Percentiles rank a stretch among this genome's conserved stretches.
phyloP scores from a whole-genome alignment of 2,888 invertebrate genomes.

The Ernsta delagoae region DNA sequence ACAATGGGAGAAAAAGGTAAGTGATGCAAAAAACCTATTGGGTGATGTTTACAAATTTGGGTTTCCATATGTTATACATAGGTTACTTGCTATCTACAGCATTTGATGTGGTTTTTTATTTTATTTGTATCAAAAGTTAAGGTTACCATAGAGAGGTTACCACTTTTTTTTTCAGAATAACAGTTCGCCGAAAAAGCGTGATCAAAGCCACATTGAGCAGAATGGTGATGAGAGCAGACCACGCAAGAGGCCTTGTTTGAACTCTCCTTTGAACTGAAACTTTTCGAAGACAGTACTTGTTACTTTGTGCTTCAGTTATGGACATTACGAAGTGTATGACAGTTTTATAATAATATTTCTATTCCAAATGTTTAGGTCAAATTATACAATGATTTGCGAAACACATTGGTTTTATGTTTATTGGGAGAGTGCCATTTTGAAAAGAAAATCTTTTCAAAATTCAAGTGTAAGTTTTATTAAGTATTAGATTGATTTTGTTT shows the following conservation, averaged over 20 bases:
- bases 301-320: constrained; percentile 69
- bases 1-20: constrained; percentile 97
- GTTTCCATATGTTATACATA: no score
- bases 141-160: no score
- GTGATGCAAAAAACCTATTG: not conserved
- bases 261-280: constrained; percentile 69
- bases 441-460: not conserved
- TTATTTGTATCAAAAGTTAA: no score
- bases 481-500: no score
- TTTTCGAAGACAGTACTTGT: constrained; percentile 44
- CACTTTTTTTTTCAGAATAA: no score
- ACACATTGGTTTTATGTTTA: constrained; percentile 55
- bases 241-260: constrained; percentile 86
- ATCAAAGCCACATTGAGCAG: constrained; percentile 80
- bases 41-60: not conserved
- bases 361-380: constrained; percentile 59
- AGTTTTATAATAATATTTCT: constrained; percentile 70
- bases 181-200: constrained; percentile 45
- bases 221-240: constrained; percentile 85
- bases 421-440: constrained; percentile 55
- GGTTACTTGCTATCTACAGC: no score
- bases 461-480: no score
- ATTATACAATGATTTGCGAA: constrained; percentile 56
- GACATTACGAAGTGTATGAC: constrained; percentile 66
- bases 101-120: no score